Percentiles rank a stretch among this genome's conserved stretches.
Evolutionary conservation across 1,140 invertebrate genomes (phyloP).

Genomic region (Melanaphis sacchari): DNA sequence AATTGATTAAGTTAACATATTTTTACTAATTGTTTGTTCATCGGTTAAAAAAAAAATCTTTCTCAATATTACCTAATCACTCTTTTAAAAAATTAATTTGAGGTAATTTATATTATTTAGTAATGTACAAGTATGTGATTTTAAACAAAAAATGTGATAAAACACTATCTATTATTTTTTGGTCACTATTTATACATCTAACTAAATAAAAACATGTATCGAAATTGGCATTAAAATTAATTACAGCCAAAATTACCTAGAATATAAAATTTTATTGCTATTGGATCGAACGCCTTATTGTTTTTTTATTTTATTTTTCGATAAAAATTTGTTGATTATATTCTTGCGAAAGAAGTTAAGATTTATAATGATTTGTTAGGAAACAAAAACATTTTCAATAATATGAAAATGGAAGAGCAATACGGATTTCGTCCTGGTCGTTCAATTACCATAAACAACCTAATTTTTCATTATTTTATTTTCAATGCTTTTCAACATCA

Average conservation of each 20-base stretch:
- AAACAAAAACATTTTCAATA: not conserved
- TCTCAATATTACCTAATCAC: not conserved
- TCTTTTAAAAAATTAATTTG: not conserved
- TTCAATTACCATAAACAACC: too few species aligned
- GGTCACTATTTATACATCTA: not conserved
- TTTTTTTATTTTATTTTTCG: not conserved
- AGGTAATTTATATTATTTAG: not conserved
- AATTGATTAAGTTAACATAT: not conserved
- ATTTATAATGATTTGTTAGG: not conserved
- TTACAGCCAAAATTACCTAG: not conserved
- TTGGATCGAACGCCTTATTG: not conserved
- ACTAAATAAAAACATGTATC: not conserved
- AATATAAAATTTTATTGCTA: not conserved
- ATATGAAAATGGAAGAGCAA: too few species aligned
- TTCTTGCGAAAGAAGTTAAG: not conserved
- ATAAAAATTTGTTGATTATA: not conserved
- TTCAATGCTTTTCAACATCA: not conserved
- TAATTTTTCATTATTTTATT: too few species aligned
- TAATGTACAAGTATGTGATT: not conserved
- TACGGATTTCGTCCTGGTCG: too few species aligned
- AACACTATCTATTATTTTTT: not conserved
- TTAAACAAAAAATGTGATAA: not conserved
- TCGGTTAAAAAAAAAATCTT: not conserved
- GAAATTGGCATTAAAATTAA: too few species aligned
- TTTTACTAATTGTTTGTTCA: not conserved